Conservation (phyloP, 2,888 invertebrate species). For the Ceraclea dissimilis region DNA sequence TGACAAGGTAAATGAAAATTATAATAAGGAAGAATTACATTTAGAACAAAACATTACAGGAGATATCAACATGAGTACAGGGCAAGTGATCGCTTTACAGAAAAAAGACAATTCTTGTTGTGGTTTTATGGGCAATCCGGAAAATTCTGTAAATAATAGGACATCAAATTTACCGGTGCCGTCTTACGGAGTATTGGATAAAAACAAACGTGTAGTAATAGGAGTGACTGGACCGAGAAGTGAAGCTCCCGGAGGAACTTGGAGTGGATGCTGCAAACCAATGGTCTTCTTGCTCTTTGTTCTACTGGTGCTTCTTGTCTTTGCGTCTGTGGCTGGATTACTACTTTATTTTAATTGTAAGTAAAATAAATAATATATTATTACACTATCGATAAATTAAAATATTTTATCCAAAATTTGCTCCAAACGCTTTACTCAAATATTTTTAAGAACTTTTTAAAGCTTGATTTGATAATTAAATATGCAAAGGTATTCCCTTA, state of each 20-base stretch:
- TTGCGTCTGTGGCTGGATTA: conserved; percentile 51
- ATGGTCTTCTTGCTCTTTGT: conserved; percentile 49
- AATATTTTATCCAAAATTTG: too few species aligned
- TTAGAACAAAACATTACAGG: conserved; percentile 16
- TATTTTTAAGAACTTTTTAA: not conserved
- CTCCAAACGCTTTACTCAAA: too few species aligned
- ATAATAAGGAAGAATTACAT: conserved; percentile 18
- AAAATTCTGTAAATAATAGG: conserved; percentile 11
- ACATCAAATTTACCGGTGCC: conserved; percentile 35
- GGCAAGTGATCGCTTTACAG: conserved; percentile 19
- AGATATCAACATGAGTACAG: conserved; percentile 10
- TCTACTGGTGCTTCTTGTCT: conserved; percentile 49
- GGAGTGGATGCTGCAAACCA: conserved; percentile 49
- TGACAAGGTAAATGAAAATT: conserved; percentile 16
- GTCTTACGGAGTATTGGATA: conserved; percentile 39
- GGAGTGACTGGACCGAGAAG: conserved; percentile 30
- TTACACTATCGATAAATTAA: too few species aligned
- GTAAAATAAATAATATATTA: conserved; percentile 30
- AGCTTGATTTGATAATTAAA: too few species aligned
- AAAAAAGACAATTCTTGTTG: conserved; percentile 23
- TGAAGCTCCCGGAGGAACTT: conserved; percentile 34
- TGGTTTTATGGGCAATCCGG: conserved; percentile 22
- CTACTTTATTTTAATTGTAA: conserved; percentile 55
- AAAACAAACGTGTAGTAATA: conserved; percentile 34
- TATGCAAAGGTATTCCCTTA: too few species aligned